These are phyloP conservation scores for Numenius arquata DNA, from an alignment of 2,113 vertebrate species.

Conservation along the genomic window DNA sequence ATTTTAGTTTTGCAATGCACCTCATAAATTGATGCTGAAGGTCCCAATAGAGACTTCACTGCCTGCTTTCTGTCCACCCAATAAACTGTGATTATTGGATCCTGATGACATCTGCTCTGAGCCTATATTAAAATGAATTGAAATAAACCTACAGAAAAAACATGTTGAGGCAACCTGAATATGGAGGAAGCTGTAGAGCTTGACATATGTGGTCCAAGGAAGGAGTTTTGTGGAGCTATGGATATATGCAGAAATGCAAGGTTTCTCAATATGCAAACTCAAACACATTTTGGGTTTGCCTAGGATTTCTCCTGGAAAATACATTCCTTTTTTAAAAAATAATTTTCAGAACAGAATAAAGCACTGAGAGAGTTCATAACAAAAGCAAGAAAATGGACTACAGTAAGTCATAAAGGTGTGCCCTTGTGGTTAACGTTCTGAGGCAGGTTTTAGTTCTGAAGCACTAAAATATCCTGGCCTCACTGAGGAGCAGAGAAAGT, in stretches of 20 bases:
- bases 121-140: slow-evolving; percentile 41
- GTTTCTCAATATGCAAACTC: not conserved
- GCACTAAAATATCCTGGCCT: not conserved
- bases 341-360: not conserved
- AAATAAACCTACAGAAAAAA: not conserved
- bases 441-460: not conserved
- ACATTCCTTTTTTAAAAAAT: not conserved
- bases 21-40: slow-evolving; percentile 41
- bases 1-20: slow-evolving; percentile 41
- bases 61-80: slow-evolving; percentile 29
- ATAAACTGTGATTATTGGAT: slow-evolving; percentile 60
- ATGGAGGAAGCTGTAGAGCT: not conserved
- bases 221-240: not conserved
- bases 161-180: not conserved
- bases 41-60: slow-evolving; percentile 26
- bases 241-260: not conserved
- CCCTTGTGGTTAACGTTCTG: not conserved
- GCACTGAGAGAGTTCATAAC: not conserved
- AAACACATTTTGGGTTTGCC: not conserved
- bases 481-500: fast-evolving
- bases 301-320: not conserved
- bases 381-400: not conserved
- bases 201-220: not conserved
- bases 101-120: slow-evolving; percentile 33
- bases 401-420: not conserved